phyloP scores from a whole-genome alignment of 1,140 invertebrate genomes.

The Drosophila albomicans region DNA sequence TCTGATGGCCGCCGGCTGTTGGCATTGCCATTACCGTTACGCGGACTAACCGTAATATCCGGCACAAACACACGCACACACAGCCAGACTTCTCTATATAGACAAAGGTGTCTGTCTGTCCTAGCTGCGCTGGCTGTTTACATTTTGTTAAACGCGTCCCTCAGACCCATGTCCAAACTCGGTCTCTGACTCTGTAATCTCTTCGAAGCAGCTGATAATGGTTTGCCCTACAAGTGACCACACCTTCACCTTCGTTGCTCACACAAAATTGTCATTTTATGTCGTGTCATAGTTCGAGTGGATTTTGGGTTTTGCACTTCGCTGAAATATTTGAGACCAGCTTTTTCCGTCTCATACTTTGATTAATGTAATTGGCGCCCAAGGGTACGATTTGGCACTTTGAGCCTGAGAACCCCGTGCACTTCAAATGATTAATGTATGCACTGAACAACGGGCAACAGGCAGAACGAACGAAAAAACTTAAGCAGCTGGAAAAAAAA shows the following conservation, averaged over 20 bases:
- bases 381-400: conserved; percentile 57
- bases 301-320: conserved; percentile 32
- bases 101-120: conserved; percentile 40
- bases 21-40: conserved; percentile 71
- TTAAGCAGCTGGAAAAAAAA: conserved; percentile 30
- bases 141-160: conserved; percentile 69
- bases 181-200: conserved; percentile 53
- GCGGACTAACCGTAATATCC: conserved; percentile 78
- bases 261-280: conserved; percentile 59
- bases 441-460: conserved; percentile 18
- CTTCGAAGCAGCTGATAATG: conserved; percentile 76
- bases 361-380: conserved; percentile 78
- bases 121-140: conserved; percentile 58
- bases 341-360: conserved; percentile 52
- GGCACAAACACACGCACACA: conserved; percentile 32
- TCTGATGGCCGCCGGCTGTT: conserved; percentile 66
- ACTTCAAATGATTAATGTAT: conserved; percentile 71
- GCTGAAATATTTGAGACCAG: conserved; percentile 72
- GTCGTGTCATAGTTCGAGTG: conserved; percentile 50
- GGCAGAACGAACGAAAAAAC: conserved; percentile 8
- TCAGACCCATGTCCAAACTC: conserved; percentile 62
- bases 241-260: background rate
- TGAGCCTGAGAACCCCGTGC: conserved; percentile 36
- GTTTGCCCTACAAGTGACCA: conserved; percentile 31
- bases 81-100: background rate